A percentile compares a stretch with the other conserved stretches of the same genome.
phyloP scores from a whole-genome alignment of 2,888 invertebrate species.

The Conomelus anceps region DNA sequence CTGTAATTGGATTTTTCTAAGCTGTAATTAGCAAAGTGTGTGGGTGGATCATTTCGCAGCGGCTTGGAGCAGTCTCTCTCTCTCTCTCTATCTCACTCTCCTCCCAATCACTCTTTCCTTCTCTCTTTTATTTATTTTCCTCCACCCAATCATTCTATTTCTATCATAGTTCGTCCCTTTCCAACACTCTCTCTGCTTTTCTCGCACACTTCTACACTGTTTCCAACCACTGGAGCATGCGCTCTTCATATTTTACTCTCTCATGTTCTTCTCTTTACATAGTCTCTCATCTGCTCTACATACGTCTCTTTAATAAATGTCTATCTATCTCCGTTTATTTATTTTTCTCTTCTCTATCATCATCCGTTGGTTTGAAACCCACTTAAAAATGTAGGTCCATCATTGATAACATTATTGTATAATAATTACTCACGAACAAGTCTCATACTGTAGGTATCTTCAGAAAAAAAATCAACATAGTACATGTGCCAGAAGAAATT shows the following conservation, averaged over 20 bases:
- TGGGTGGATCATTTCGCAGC: conserved; percentile 6
- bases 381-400: no score
- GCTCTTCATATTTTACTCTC: not conserved
- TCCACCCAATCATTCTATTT: not conserved
- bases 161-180: no score
- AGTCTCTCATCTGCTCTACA: not conserved
- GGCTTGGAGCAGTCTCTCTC: not conserved
- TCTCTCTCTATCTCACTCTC: not conserved
- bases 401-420: no score
- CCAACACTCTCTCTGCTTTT: not conserved
- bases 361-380: no score
- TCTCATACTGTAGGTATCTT: no score
- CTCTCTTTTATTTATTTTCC: not conserved
- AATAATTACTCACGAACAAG: no score
- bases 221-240: not conserved
- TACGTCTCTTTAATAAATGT: no score
- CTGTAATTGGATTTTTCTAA: conserved; percentile 12
- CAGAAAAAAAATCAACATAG: no score
- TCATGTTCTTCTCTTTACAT: not conserved
- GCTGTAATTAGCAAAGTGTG: conserved; percentile 5
- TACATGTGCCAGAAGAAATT: no score
- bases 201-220: not conserved
- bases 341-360: no score
- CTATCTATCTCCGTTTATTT: no score
- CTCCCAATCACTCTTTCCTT: no score